Conservation (phyloP, 2,113 vertebrate genomes). For the Mionectes macconnelli region DNA sequence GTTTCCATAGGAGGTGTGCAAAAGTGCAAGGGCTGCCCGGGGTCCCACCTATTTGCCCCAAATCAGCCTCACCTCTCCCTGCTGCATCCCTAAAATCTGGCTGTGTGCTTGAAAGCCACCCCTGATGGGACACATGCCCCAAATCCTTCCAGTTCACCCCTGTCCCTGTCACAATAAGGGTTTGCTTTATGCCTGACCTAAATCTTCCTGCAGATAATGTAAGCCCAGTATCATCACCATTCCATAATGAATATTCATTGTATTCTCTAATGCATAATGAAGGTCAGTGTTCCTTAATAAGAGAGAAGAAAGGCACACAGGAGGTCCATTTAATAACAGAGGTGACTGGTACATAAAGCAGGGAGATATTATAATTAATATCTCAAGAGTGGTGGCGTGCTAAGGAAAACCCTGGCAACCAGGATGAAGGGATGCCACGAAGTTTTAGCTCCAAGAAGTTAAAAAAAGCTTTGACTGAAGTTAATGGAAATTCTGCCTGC, state of each 20-base stretch:
- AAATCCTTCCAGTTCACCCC: neutral
- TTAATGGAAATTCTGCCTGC: constrained; percentile 55
- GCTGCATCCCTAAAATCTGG: neutral
- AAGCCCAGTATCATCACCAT: neutral
- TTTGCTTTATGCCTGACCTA: neutral
- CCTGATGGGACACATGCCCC: neutral
- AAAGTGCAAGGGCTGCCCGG: neutral
- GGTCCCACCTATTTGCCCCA: neutral
- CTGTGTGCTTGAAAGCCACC: neutral
- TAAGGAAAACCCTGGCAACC: neutral
- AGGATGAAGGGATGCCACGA: neutral
- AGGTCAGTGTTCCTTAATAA: constrained; percentile 24
- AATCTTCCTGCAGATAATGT: constrained; percentile 8
- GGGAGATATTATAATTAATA: neutral
- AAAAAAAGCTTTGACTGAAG: neutral
- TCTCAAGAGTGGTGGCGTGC: neutral
- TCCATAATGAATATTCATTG: constrained; percentile 46
- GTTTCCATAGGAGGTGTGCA: neutral
- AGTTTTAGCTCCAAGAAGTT: neutral
- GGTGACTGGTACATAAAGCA: neutral
- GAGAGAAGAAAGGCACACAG: neutral
- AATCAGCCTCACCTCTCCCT: neutral
- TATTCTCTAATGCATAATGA: neutral
- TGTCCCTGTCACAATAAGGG: neutral
- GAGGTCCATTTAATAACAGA: constrained; percentile 5